Conservation (phyloP, 37 sponge, comb jelly and placozoan species). For the Halisarca cf. caerulea region DNA sequence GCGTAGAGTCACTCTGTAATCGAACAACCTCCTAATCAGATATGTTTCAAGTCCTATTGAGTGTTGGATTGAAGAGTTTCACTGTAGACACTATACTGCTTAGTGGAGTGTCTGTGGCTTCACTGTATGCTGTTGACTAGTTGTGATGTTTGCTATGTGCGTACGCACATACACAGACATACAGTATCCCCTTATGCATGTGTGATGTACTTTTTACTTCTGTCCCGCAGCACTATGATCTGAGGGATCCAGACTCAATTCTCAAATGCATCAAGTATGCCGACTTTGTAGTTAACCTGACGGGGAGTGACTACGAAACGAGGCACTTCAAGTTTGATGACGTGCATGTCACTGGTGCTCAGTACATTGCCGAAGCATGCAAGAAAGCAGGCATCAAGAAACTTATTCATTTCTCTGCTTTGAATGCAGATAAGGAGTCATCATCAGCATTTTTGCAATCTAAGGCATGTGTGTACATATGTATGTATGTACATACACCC, state of each 20-base stretch:
- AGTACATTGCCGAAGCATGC: constrained; percentile 86
- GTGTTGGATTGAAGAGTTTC: too few species aligned
- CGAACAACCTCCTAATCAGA: too few species aligned
- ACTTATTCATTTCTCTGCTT: constrained; percentile 89
- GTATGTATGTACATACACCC: constrained; percentile 8
- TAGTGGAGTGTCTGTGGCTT: too few species aligned
- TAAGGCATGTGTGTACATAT: constrained; percentile 55
- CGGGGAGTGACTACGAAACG: constrained; percentile 91
- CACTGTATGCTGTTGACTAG: too few species aligned
- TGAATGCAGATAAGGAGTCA: constrained; percentile 78
- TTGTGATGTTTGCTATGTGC: too few species aligned
- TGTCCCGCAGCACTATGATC: constrained; percentile 56
- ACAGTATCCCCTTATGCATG: too few species aligned
- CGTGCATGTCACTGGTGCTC: constrained; percentile 75
- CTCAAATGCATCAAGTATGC: constrained; percentile 81
- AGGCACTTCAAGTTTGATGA: constrained; percentile 85
- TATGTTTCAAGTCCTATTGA: too few species aligned
- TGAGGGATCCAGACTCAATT: constrained; percentile 80
- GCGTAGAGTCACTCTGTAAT: too few species aligned
- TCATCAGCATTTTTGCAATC: constrained; percentile 83
- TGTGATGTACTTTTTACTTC: too few species aligned
- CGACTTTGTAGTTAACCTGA: constrained; percentile 89
- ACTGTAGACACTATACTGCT: too few species aligned
- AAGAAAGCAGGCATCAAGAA: constrained; percentile 63
- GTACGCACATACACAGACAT: too few species aligned